Evolutionary conservation across 2,888 invertebrate genomes (phyloP).

Genomic region (Seladonia tumulorum): DNA sequence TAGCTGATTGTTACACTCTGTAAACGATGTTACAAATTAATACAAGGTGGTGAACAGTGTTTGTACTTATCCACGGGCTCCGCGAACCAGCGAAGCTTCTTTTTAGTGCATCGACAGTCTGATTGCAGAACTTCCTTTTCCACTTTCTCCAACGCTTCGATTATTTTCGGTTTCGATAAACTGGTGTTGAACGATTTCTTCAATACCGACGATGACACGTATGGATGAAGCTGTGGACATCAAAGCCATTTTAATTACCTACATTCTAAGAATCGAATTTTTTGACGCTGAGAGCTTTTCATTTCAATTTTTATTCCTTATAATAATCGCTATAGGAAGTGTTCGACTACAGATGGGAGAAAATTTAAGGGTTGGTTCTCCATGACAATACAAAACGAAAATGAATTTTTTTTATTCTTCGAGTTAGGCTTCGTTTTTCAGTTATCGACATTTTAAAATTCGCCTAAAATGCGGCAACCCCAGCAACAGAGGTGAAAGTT

Average conservation of each 20-base stretch:
- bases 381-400: too few species aligned
- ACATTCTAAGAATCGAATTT: not conserved
- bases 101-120: constrained; percentile 19
- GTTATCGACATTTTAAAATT: too few species aligned
- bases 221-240: constrained; percentile 55
- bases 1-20: not conserved
- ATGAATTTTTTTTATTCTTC: too few species aligned
- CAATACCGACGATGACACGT: constrained; percentile 45
- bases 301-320: too few species aligned
- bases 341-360: too few species aligned
- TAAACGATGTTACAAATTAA: not conserved
- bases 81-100: constrained; percentile 52
- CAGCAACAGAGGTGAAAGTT: too few species aligned
- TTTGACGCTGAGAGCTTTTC: not conserved
- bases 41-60: constrained; percentile 14
- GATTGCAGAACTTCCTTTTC: not conserved
- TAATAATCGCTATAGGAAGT: too few species aligned
- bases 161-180: constrained; percentile 35
- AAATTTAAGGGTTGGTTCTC: too few species aligned
- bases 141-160: not conserved
- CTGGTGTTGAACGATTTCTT: constrained; percentile 59
- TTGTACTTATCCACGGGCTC: not conserved
- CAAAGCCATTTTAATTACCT: not conserved
- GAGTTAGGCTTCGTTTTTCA: too few species aligned
- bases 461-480: too few species aligned